Evolutionary conservation across 2,797 vertebrate genomes (phyloP).

Genomic region (Siniperca scherzeri): DNA sequence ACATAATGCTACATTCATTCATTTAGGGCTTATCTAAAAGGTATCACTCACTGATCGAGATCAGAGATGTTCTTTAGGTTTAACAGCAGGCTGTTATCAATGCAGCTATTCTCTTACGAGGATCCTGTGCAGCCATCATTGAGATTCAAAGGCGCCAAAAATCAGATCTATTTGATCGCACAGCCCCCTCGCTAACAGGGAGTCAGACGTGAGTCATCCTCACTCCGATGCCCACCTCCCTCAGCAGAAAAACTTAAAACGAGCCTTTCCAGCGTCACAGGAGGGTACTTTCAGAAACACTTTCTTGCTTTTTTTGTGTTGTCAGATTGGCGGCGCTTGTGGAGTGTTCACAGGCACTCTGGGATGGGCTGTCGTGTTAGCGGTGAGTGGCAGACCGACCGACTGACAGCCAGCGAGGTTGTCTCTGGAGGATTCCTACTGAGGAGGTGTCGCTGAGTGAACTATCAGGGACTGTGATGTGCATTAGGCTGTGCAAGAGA

Average conservation of each 20-base stretch:
- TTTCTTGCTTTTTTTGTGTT: slow-evolving; percentile 42
- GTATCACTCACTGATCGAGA: slow-evolving; percentile 3
- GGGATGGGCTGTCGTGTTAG: slow-evolving; percentile 80
- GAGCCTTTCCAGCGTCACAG: slow-evolving; percentile 65
- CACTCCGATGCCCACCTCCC: slow-evolving; percentile 56
- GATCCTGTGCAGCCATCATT: slow-evolving; percentile 30
- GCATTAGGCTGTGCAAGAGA: slow-evolving; percentile 65
- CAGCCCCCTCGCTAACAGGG: slow-evolving; percentile 49
- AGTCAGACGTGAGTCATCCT: slow-evolving; percentile 64
- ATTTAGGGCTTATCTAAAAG: slow-evolving; percentile 15
- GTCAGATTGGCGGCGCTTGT: slow-evolving; percentile 64
- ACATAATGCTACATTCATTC: neutral
- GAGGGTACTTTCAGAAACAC: slow-evolving; percentile 70
- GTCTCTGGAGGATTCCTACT: slow-evolving; percentile 77
- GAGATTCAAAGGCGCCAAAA: slow-evolving; percentile 51
- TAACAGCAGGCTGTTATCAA: slow-evolving; percentile 53
- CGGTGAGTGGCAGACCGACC: slow-evolving; percentile 74
- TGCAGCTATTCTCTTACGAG: slow-evolving; percentile 17
- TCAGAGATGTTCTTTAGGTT: slow-evolving; percentile 47
- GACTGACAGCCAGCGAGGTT: slow-evolving; percentile 72
- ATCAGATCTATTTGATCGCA: slow-evolving; percentile 56
- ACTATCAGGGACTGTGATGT: slow-evolving; percentile 77
- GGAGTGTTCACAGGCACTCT: slow-evolving; percentile 72
- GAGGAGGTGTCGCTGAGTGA: slow-evolving; percentile 75
- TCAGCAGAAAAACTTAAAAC: slow-evolving; percentile 60